Conservation (phyloP, 2,113 vertebrate species). For the Bettongia penicillata region DNA sequence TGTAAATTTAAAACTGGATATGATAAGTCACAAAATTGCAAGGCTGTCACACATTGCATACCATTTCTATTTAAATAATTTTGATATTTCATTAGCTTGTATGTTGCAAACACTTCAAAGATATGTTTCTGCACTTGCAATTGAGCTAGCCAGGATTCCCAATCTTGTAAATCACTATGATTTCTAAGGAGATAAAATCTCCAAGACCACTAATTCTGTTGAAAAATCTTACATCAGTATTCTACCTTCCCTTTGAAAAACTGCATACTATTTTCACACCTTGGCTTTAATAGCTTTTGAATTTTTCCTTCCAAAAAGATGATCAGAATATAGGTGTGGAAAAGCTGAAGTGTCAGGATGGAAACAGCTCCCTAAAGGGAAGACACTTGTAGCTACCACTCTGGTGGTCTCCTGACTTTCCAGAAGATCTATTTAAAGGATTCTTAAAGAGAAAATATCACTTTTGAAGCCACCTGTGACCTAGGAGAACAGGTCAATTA, state of each 20-base stretch:
- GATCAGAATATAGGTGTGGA: constrained; percentile 18
- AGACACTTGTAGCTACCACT: not conserved
- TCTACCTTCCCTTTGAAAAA: not conserved
- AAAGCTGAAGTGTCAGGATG: not conserved
- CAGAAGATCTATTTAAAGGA: too few species aligned
- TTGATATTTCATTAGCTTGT: not conserved
- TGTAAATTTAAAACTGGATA: constrained; percentile 36
- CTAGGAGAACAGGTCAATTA: not conserved
- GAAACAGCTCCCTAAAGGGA: not conserved
- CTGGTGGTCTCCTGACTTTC: not conserved
- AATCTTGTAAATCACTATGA: not conserved
- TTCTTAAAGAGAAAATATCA: not conserved
- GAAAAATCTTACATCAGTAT: not conserved
- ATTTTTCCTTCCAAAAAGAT: constrained; percentile 4
- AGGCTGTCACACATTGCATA: not conserved
- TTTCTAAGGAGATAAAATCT: not conserved
- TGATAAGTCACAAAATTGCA: constrained; percentile 14
- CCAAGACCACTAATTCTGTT: not conserved
- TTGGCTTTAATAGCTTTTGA: constrained; percentile 4
- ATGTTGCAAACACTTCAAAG: not conserved
- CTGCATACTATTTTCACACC: not conserved
- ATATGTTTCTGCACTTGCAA: not conserved
- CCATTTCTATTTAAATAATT: not conserved
- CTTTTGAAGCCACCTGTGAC: not conserved
- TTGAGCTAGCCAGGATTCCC: not conserved